A percentile compares a stretch with the other conserved stretches of the same genome.
phyloP scores from a whole-genome alignment of 2,797 vertebrate species.

The Sphenodon punctatus region DNA sequence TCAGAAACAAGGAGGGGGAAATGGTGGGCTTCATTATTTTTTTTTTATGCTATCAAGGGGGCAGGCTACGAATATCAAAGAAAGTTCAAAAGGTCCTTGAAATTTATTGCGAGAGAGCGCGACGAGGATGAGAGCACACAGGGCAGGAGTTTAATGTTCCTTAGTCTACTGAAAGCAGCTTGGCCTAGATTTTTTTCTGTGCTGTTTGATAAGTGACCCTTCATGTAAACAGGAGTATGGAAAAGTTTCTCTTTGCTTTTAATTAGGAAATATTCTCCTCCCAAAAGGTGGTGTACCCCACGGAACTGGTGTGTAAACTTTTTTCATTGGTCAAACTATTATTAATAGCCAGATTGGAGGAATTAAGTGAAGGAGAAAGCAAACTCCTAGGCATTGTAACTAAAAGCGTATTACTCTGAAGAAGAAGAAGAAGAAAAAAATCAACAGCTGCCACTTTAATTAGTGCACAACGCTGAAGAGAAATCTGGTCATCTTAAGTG shows the following conservation, averaged over 20 bases:
- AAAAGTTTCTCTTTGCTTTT: constrained; percentile 47
- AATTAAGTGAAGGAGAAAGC: background rate
- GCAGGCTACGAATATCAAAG: background rate
- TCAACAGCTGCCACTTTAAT: background rate
- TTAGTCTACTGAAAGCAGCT: constrained; percentile 55
- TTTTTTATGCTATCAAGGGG: background rate
- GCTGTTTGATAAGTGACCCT: constrained; percentile 55
- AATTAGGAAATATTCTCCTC: constrained; percentile 15
- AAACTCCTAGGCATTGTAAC: too few relatives aligned
- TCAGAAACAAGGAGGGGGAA: background rate
- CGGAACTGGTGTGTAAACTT: background rate
- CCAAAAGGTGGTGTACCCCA: background rate
- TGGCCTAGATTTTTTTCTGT: constrained; percentile 61
- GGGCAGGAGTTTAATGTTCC: constrained; percentile 30
- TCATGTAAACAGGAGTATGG: constrained; percentile 59
- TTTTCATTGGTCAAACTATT: constrained; percentile 49
- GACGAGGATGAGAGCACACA: background rate
- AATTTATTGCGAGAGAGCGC: constrained; percentile 7
- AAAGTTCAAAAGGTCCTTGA: constrained; percentile 18
- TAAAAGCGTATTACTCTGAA: background rate
- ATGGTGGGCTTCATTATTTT: background rate
- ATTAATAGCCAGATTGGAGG: constrained; percentile 26
- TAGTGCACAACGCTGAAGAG: background rate
- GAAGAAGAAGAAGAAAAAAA: too few relatives aligned
- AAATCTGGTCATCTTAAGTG: background rate